Base-by-base conservation (phyloP, 1,140 invertebrate genomes). In the Scaptomyza montana region DNA sequence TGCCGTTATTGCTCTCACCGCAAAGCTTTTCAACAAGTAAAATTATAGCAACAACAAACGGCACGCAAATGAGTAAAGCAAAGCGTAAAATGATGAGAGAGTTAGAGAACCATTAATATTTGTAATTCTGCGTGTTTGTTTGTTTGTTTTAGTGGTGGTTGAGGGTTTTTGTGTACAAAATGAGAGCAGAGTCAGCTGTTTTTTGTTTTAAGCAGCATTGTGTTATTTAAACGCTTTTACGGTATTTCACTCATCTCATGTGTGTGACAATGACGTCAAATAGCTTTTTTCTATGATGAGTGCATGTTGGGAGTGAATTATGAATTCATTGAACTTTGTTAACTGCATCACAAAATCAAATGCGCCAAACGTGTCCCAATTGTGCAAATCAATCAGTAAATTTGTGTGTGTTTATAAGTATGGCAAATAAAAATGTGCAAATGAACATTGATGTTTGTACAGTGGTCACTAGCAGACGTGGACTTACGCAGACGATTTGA, bases 121-220 rank as follows among this genome's bases (percentile, higher is more conserved):
- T 51, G 39, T 36, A 36, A 36, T 36, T 8, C 57, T 60, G 49
- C 47, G 67, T 66, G 25, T 62, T 54, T 68, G 16, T 43, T 45
- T 69, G n/a, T 30, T 21, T n/a, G 13, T 45, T 41, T 68, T 36
- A 50, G 50, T 62, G 56, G 65, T 63, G 56, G 65, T 63, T 39
- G 71, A 25, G 21, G 2, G 33, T 55, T 56, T 66, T 45, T 39
- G 39, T 43, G 41, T 41, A 12, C 30, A 21, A 62, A 55, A 39
- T 45, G 56, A 41, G 55, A 56, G 56, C 63, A 63, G 16, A 49
- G 50, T 82, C 82, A 87, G 82, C 82, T 87, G 82, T 87, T 87
- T 87, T 87, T 79, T 87, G 82, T 87, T 87, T 82, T 79, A 71
- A 74, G 67, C 46, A 55, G 43, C 51, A 60, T 87, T 87, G 72